These are phyloP conservation scores for Callionymus lyra DNA, from an alignment of 2,113 vertebrate species.

Conservation along the genomic window DNA sequence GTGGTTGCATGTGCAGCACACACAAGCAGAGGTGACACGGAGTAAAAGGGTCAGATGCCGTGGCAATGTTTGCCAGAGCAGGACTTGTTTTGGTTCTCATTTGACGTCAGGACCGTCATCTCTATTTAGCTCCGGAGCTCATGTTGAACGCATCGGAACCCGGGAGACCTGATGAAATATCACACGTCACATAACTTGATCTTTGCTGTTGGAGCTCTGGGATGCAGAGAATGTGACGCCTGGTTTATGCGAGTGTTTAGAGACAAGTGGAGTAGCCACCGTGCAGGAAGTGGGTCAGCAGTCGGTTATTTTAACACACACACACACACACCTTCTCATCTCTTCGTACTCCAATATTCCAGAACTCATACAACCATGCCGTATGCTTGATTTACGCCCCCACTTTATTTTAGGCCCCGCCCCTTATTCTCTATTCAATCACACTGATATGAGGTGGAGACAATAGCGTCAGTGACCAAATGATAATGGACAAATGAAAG, in stretches of 20 bases:
- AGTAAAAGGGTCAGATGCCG: no score
- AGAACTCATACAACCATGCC: no score
- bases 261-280: conserved; percentile 16
- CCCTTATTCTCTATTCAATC: neutral
- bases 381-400: conserved; percentile 12
- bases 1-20: conserved; percentile 35
- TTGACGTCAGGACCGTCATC: conserved; percentile 18
- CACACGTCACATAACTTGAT: conserved; percentile 31
- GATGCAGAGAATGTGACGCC: conserved; percentile 29
- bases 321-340: conserved; percentile 4
- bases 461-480: no score
- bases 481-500: no score
- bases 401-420: conserved; percentile 3
- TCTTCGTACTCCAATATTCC: conserved; percentile 9
- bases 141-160: conserved; percentile 22
- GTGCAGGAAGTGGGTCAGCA: conserved; percentile 45
- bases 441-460: neutral
- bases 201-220: conserved; percentile 23
- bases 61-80: no score
- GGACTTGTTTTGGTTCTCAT: conserved; percentile 13
- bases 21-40: no score
- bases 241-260: conserved; percentile 39
- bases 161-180: conserved; percentile 25
- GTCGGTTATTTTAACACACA: neutral
- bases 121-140: conserved; percentile 18